These are phyloP conservation scores for Beaufortia kweichowensis DNA, from an alignment of 2,113 vertebrate genomes.

Conservation along the genomic window DNA sequence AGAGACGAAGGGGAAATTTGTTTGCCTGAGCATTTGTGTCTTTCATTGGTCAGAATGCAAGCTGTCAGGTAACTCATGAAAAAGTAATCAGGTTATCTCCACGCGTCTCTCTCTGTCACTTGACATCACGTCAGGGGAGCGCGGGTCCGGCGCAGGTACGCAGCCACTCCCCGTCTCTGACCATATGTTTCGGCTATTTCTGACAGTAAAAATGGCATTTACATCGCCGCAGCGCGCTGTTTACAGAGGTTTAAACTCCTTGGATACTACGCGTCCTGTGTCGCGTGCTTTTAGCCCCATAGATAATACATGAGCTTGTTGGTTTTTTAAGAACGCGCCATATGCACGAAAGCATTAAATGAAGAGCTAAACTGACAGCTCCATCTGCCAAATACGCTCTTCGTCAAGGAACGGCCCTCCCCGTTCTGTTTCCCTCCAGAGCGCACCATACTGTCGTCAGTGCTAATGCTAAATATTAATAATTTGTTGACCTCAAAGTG, in stretches of 20 bases:
- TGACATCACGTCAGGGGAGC: constrained; percentile 76
- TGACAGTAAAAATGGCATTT: constrained; percentile 84
- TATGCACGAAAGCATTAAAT: constrained; percentile 81
- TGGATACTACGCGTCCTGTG: constrained; percentile 74
- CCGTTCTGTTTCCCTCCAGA: constrained; percentile 65
- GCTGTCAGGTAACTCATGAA: constrained; percentile 77
- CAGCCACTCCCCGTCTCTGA: constrained; percentile 80
- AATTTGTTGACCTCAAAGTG: constrained; percentile 80
- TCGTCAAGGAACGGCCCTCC: constrained; percentile 72
- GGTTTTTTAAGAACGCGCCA: constrained; percentile 76
- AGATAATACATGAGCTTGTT: constrained; percentile 82
- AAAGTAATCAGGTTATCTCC: constrained; percentile 71
- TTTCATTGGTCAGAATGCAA: constrained; percentile 57
- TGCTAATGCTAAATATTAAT: constrained; percentile 73
- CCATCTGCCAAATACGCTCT: constrained; percentile 83
- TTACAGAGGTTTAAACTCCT: constrained; percentile 85
- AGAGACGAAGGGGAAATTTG: constrained; percentile 8
- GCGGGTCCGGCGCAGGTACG: constrained; percentile 75
- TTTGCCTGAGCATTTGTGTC: constrained; percentile 22
- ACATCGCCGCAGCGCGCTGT: constrained; percentile 79
- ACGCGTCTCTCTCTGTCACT: constrained; percentile 77
- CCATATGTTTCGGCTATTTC: constrained; percentile 90
- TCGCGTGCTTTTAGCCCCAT: constrained; percentile 81
- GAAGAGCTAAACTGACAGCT: constrained; percentile 80
- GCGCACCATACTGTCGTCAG: constrained; percentile 76